phyloP scores from a whole-genome alignment of 2,797 vertebrate species.

The Acrossocheilus wenchowensis region DNA sequence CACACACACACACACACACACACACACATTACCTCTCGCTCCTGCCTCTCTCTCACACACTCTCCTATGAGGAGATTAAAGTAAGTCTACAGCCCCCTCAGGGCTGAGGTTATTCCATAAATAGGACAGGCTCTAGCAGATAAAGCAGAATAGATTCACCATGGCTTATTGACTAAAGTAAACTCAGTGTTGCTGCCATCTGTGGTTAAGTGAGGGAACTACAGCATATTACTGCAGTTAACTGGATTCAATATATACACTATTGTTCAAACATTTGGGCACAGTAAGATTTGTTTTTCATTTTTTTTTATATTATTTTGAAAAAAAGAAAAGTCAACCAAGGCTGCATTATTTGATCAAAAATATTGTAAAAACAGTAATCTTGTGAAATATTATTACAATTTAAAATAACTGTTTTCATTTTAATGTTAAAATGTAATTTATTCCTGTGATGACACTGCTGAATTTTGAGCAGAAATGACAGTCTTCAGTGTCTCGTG shows the following conservation, averaged over 20 bases:
- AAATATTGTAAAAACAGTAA: background rate
- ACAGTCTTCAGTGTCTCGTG: background rate
- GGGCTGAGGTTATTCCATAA: conserved; percentile 19
- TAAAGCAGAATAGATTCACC: conserved; percentile 13
- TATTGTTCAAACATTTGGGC: background rate
- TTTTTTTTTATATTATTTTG: too few species aligned
- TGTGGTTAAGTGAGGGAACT: conserved; percentile 55
- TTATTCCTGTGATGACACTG: background rate
- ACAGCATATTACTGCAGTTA: background rate
- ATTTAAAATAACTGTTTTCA: too few species aligned
- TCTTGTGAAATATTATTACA: background rate
- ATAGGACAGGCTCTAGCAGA: conserved; percentile 30
- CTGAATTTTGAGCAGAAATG: background rate
- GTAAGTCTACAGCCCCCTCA: conserved; percentile 20
- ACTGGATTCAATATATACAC: background rate
- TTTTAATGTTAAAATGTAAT: too few species aligned
- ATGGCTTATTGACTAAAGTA: background rate
- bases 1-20: conserved; percentile 4
- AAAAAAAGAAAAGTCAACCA: background rate
- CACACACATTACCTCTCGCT: background rate
- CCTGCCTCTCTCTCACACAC: background rate
- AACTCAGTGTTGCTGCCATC: conserved; percentile 53
- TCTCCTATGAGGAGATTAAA: conserved; percentile 19
- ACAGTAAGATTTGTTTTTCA: background rate
- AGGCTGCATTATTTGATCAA: background rate